Evolutionary conservation across 2,888 invertebrate species (phyloP), one percentile per base, ranked within the genome.

Genomic region (Bellardia bayeri): DNA sequence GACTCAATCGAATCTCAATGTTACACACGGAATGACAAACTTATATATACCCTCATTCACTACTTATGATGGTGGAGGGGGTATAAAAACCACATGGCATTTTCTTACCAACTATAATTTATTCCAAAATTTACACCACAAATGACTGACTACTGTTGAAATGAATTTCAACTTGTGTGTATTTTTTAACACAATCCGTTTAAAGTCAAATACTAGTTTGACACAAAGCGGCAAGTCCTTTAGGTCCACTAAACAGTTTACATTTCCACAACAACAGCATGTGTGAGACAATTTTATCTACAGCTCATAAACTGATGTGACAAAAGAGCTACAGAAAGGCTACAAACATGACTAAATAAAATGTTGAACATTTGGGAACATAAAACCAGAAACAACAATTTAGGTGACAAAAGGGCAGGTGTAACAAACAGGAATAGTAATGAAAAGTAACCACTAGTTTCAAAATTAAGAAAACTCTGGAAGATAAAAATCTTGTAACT

Each of bases 261-360:
- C 40, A 40, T 64, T 14, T 64, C 37, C 37, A n/a, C 37, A 64
- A 3, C 8, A 40, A 13, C 14, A 64, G 8, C 3, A 30, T 16
- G n/a, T 37, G 37, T 66, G 23, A 5, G 45, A 2, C 11, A 9
- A 5, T 13, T 45, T 66, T 58, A 49, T 45, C 74, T 45, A 11
- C 33, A n/a, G 49, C 56, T 74, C 75, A 66, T 86, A 86, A 86
- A 75, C 64, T 76, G 89, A 90, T 90, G 89, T 76, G 88, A 88
- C 78, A 85, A 88, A 88, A 86, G 86, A 82, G 80, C 30, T 81
- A 78, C 85, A 84, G 68, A 84, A 78, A 84, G 66, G 64, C 69
- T 83, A 88, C 83, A 80, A 76, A 45, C 58, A 37, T 71, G 66
- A 64, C 33, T 51, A 54, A 64, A 16, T 51, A 54, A 6, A 66